Conservation (phyloP, 35 echinoderm and acorn worm species). For the Acanthaster planci region DNA sequence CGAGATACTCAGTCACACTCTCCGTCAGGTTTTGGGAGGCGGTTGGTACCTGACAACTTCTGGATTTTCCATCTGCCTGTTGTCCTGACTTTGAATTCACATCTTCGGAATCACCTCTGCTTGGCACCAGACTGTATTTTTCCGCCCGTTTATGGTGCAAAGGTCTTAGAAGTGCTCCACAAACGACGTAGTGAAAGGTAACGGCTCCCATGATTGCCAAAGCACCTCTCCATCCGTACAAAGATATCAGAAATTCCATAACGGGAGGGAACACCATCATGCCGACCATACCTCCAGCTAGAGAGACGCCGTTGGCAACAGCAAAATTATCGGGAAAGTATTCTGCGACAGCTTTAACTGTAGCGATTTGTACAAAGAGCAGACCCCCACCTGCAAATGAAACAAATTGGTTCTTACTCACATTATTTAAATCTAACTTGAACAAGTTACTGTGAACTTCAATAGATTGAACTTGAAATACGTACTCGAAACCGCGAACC, state of each 20-base stretch:
- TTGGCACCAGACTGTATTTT: not conserved
- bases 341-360: not conserved
- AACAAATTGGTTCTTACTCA: no score
- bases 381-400: no score
- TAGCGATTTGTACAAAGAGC: no score
- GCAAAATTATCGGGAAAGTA: not conserved
- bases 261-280: conserved; percentile 33
- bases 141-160: not conserved
- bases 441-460: no score
- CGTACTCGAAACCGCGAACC: no score
- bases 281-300: not conserved
- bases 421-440: no score
- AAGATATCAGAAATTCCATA: not conserved
- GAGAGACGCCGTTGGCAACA: not conserved
- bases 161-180: conserved; percentile 11
- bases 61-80: no score
- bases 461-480: no score
- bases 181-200: not conserved
- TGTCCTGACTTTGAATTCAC: no score
- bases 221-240: conserved; percentile 16
- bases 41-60: no score
- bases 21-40: no score
- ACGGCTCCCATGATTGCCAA: not conserved
- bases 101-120: not conserved
- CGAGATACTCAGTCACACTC: not conserved